Conservation (phyloP, 2,888 invertebrate genomes). For the Eupithecia subumbrata region DNA sequence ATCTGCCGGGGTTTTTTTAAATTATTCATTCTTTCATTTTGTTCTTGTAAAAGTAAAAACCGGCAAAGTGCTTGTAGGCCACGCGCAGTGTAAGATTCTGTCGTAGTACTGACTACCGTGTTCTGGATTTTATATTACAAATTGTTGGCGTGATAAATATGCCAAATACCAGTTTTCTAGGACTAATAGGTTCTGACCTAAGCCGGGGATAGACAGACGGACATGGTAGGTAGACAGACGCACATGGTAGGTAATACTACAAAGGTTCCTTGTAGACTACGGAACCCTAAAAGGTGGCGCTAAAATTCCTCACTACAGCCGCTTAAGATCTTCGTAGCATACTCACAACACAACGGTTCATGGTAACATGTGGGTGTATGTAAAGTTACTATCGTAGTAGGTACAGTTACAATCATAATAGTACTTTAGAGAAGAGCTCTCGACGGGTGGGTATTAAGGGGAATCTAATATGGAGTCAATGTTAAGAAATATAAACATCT, state of each 20-base stretch:
- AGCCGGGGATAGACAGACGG: too few relatives aligned
- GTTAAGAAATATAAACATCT: neutral
- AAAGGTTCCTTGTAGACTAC: neutral
- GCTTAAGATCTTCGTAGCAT: neutral
- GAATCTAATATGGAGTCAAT: neutral
- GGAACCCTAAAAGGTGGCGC: neutral
- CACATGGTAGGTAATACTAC: neutral
- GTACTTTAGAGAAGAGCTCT: neutral
- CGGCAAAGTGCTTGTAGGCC: neutral
- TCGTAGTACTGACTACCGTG: neutral
- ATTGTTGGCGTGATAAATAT: neutral
- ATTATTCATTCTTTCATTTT: too few relatives aligned
- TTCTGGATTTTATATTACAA: too few relatives aligned
- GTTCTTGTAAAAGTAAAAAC: too few relatives aligned
- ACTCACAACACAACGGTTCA: neutral
- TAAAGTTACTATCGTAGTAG: neutral
- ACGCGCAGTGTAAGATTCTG: neutral
- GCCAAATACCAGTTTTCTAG: too few relatives aligned
- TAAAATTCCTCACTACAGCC: neutral
- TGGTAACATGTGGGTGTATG: neutral
- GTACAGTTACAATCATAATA: neutral
- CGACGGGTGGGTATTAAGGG: neutral
- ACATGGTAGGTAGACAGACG: neutral
- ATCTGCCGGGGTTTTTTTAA: too few relatives aligned
- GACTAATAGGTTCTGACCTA: too few relatives aligned